Evolutionary conservation across 2,888 invertebrate genomes (phyloP).

Genomic region (Spilarctia lutea): DNA sequence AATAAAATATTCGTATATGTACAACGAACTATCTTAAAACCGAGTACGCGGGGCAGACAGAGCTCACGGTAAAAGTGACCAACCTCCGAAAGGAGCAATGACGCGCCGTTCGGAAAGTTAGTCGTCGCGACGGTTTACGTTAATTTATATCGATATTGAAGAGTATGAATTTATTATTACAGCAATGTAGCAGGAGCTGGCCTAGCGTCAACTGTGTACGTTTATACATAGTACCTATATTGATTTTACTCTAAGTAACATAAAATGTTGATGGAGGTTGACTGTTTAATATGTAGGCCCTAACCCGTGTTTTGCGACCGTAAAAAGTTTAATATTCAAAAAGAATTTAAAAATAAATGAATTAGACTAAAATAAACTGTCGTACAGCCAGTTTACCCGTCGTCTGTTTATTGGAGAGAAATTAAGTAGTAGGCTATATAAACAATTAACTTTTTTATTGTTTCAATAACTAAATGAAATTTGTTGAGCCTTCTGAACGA

Average conservation of each 20-base stretch:
- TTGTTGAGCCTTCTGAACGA: neutral
- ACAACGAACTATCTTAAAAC: too few relatives aligned
- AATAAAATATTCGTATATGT: too few relatives aligned
- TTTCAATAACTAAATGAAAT: neutral
- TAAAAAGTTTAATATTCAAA: constrained; percentile 5
- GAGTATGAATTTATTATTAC: too few relatives aligned
- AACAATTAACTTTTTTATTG: neutral
- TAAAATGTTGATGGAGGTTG: neutral
- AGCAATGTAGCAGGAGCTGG: too few relatives aligned
- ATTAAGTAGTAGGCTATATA: neutral
- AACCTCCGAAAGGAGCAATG: too few relatives aligned
- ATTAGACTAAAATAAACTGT: constrained; percentile 1
- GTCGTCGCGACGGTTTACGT: too few relatives aligned
- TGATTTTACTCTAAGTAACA: neutral
- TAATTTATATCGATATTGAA: too few relatives aligned
- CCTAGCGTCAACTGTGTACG: neutral
- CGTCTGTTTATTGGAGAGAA: neutral
- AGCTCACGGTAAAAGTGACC: too few relatives aligned
- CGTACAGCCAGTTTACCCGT: neutral
- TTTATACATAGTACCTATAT: neutral
- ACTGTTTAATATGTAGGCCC: neutral
- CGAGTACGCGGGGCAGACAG: too few relatives aligned
- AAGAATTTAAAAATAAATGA: neutral
- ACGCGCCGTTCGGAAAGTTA: too few relatives aligned
- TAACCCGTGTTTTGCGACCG: neutral